These are phyloP conservation scores for Calephelis virginiensis DNA, from an alignment of 1,140 invertebrate species.

Conservation along the genomic window DNA sequence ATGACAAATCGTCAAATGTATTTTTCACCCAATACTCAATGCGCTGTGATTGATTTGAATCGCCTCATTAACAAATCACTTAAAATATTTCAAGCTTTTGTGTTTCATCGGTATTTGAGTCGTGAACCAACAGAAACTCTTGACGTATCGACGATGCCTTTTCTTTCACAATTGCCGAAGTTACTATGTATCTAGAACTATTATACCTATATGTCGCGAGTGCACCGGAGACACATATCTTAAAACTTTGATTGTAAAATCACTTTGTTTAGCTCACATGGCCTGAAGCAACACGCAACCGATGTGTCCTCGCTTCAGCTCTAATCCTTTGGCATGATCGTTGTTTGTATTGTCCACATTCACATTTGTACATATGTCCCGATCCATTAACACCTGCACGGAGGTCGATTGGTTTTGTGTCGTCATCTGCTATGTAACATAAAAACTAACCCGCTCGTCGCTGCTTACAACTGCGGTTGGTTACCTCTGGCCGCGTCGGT, in stretches of 20 bases:
- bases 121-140: conserved; percentile 19
- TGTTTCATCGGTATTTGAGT: conserved; percentile 56
- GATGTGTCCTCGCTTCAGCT: conserved; percentile 51
- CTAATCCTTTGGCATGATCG: conserved; percentile 63
- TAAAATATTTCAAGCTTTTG: conserved; percentile 58
- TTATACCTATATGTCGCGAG: conserved; percentile 15
- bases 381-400: conserved; percentile 55
- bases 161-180: conserved; percentile 33
- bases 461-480: conserved; percentile 7
- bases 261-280: not conserved
- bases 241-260: not conserved
- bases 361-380: conserved; percentile 1
- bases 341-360: conserved; percentile 51
- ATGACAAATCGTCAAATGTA: conserved; percentile 65
- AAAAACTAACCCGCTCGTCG: conserved; percentile 48
- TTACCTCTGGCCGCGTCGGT: conserved; percentile 22
- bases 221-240: not conserved
- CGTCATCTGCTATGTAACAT: conserved; percentile 51
- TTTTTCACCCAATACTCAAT: conserved; percentile 77
- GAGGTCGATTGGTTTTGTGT: conserved; percentile 42
- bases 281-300: conserved; percentile 18
- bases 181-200: conserved; percentile 51
- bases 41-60: conserved; percentile 59
- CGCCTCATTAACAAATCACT: conserved; percentile 67
- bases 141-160: not conserved